Evolutionary conservation across 1,140 invertebrate genomes (phyloP), one percentile per base, ranked within the genome.

Genomic region (Teleogryllus occipitalis): DNA sequence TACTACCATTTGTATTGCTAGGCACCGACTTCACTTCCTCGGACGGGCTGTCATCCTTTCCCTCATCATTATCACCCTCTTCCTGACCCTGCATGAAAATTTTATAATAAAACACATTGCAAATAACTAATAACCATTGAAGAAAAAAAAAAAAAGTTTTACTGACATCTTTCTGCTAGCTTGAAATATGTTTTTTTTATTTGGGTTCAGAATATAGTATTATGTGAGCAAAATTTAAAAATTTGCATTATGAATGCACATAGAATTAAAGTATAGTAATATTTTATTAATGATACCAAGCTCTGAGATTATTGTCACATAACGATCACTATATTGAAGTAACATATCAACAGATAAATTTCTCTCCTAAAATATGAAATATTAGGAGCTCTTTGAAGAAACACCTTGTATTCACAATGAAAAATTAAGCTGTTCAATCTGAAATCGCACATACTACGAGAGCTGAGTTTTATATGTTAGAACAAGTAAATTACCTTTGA

Each of bases 141-240:
- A 54, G 15, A 54, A 54, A 54, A 82, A 79, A 78, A 84, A 83
- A 81, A 79, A 82, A 82, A 83, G 79, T 81, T 76, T n/a, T n/a
- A n/a, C n/a, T n/a, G n/a, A 65, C 74, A 78, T 74, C 65, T 79
- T 54, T 46, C 47, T 47, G 49, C 49, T 54, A 8, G 8, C 15
- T 54, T 54, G n/a, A n/a, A n/a, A n/a, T 54, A 8, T 54, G 49
- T 54, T 54, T 54, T 54, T 15, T 54, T 54, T 8, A 54, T 54
- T 54, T 54, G 49, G 15, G 8, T 54, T 54, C 49, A 8, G 49
- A 54, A 54, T 15, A 15, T 54, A 54, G 49, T n/a, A 54, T 54
- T 54, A 54, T 15, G 8, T 15, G 15, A 54, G 15, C 54, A 65
- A 14, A 7, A 3, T 65, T 65, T 65, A 65, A 1, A 7, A 39